Conservation (phyloP, 2,113 vertebrate species). For the Colinus virginianus region DNA sequence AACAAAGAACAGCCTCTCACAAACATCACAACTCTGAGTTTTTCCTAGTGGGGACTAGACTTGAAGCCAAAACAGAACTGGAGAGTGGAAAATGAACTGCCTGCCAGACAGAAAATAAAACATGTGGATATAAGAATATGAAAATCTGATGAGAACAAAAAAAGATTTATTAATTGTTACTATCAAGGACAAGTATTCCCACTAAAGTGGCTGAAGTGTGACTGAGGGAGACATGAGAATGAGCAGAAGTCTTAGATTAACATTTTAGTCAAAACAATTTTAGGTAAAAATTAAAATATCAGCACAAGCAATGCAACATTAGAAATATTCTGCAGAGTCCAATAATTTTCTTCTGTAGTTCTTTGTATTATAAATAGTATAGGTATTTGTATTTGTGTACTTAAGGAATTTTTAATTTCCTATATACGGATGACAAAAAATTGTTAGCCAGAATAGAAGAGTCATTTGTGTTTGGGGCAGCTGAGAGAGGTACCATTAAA, state of each 20-base stretch:
- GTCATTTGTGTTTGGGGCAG: not conserved
- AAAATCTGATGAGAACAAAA: not conserved
- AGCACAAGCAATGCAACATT: not conserved
- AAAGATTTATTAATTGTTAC: not conserved
- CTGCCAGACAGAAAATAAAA: not conserved
- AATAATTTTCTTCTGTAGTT: not conserved
- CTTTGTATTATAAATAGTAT: not conserved
- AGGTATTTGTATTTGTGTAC: not conserved
- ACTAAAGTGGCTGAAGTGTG: not conserved
- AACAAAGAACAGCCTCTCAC: not conserved
- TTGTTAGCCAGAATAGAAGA: not conserved
- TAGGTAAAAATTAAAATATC: not conserved
- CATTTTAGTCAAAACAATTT: not conserved
- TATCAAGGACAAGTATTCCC: not conserved
- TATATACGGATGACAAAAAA: not conserved
- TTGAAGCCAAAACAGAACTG: not conserved
- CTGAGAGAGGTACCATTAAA: not conserved
- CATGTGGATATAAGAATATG: not conserved
- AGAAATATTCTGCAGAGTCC: not conserved
- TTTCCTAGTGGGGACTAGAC: not conserved
- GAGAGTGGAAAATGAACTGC: not conserved
- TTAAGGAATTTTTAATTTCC: not conserved
- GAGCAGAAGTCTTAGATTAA: not conserved
- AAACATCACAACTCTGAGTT: not conserved
- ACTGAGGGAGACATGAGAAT: not conserved